Evolutionary conservation across 2,797 vertebrate species (phyloP).

Genomic region (Artibeus lituratus): DNA sequence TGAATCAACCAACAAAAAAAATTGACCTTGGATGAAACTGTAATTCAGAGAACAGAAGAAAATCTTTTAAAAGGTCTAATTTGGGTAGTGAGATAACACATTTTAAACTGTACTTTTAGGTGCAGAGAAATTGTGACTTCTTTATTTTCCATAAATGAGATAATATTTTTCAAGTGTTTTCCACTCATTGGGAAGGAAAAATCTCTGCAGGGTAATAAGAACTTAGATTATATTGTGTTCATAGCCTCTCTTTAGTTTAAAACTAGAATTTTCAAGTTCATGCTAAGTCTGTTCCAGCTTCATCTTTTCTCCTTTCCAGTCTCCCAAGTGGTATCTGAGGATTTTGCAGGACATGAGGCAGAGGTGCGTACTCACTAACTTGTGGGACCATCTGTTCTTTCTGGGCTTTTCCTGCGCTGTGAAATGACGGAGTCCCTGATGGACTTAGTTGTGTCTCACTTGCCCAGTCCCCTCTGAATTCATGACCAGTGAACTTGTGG

Average conservation of each 20-base stretch:
- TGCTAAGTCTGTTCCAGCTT: background rate
- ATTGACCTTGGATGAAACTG: background rate
- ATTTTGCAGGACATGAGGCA: background rate
- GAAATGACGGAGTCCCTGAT: background rate
- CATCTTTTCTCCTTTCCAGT: background rate
- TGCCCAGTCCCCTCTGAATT: background rate
- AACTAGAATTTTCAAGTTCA: background rate
- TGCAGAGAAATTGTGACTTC: background rate
- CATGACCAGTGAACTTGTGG: background rate
- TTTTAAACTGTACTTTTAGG: background rate
- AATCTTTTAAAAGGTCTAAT: background rate
- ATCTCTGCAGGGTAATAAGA: background rate
- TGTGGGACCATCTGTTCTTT: background rate
- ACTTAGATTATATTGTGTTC: background rate
- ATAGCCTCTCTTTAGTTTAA: background rate
- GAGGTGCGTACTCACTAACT: background rate
- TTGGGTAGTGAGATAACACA: background rate
- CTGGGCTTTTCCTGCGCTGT: background rate
- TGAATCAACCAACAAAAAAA: background rate
- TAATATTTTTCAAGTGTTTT: background rate
- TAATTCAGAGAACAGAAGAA: background rate
- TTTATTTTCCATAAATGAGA: background rate
- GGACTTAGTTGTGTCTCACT: fast-evolving
- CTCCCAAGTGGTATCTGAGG: background rate
- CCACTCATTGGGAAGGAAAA: background rate